Evolutionary conservation across 2,113 vertebrate species (phyloP), one percentile per base, ranked within the genome.

Genomic region (Hemibagrus wyckioides): DNA sequence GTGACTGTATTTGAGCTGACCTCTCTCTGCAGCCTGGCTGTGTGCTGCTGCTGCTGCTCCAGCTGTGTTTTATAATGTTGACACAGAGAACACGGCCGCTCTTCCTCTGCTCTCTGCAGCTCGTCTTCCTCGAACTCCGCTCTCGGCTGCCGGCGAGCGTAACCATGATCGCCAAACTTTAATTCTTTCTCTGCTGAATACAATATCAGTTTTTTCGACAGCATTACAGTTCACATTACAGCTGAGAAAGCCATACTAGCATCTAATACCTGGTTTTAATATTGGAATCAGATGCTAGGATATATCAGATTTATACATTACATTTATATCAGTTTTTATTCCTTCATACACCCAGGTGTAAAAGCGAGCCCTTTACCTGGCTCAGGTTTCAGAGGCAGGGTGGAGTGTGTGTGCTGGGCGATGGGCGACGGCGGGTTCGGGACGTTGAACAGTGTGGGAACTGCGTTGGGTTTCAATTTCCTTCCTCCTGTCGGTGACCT

Each of bases 391-490:
- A 94, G 83, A 17, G 93, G 92, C 44, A 93, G 82, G 41, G 92
- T 30, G 54, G 92, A 85, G 83, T 89, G 93, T 4, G 94, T 14
- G 79, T 80, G 30, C 7, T 59, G 92, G 41, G 89, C 81, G 6
- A 93, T 92, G 85, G 94, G 94, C 71, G 94, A 96, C 6, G 94
- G 93, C 50, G 94, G 92, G 33, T 95, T 94, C 25, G 93, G 93
- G 0, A 93, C 89, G 57, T 88, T 94, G 87, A 96, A 96, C 33
- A 96, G 87, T 50, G 95, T 96, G 6, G 95, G 95, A 57, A 96
- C 93, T 13, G 95, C 95, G 63, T 96, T 96, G 73, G 95, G 95
- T 89, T 95, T 95, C 59, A 96, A 91, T 90, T 96, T 96, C 91
- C 93, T 95, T 0, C 95, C 95, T 44, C 95, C 95, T 3, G 95